phyloP scores from a whole-genome alignment of 2,113 vertebrate species.

The Thalassoma bifasciatum region DNA sequence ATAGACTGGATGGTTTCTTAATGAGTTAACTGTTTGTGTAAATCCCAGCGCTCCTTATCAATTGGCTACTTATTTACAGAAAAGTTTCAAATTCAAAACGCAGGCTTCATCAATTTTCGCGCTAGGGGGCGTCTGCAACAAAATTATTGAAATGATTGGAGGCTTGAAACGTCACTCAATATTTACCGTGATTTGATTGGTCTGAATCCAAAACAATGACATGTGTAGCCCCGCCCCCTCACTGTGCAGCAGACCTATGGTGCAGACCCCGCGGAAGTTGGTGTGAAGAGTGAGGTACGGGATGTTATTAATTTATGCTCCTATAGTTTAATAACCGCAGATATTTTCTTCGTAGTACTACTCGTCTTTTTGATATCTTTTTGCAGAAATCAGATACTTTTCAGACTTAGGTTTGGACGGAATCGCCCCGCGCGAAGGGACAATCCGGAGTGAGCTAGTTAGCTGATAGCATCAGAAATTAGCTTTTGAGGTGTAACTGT shows the following conservation, averaged over 20 bases:
- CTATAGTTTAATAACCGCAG: constrained; percentile 19
- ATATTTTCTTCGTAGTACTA: not conserved
- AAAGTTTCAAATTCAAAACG: constrained; percentile 70
- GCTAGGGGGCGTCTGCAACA: not conserved
- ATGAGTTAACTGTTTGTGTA: constrained; percentile 7
- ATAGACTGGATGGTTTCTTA: not conserved
- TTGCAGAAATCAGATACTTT: constrained; percentile 26
- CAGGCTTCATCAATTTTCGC: not conserved
- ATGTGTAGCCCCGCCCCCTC: not conserved
- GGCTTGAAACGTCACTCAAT: constrained; percentile 37
- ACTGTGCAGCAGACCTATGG: accelerated
- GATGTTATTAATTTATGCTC: constrained; percentile 40
- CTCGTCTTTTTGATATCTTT: not conserved
- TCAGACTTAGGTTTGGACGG: not conserved
- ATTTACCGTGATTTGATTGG: constrained; percentile 36
- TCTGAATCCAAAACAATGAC: not conserved
- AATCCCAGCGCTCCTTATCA: constrained; percentile 37
- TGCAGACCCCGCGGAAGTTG: constrained; percentile 72
- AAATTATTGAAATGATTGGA: constrained; percentile 34
- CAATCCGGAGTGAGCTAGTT: constrained; percentile 46
- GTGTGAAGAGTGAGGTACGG: not conserved
- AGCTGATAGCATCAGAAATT: constrained; percentile 58
- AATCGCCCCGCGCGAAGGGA: not conserved
- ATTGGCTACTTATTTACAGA: constrained; percentile 58
- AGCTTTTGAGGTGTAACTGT: constrained; percentile 15